Evolutionary conservation across 1,140 invertebrate genomes (phyloP), one percentile per base, ranked within the genome.

Genomic region (Zaprionus inermis): DNA sequence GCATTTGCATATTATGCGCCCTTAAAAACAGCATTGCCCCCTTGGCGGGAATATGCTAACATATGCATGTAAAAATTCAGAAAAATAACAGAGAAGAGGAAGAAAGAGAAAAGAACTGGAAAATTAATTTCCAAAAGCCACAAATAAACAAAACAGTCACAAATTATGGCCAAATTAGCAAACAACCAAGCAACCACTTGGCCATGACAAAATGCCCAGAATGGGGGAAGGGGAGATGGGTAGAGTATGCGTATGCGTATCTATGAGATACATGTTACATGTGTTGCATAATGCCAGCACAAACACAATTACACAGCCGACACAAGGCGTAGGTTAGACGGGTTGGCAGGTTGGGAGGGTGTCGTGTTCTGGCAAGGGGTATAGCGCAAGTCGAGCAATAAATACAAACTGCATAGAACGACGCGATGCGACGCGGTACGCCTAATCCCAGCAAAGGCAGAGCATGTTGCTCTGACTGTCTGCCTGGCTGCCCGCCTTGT

Each of bases 81-180:
- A 28, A 5, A 28, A 5, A 28, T 3, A 24, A 4, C 1, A 4
- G 4, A 4, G 4, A 4, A 24, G 22, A 24, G 1, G 22, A 72
- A 77, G 68, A 38, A 14, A 30, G 12, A 30, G 44, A 44, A 41
- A 73, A 67, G 20, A 74, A 75, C 81, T 85, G 57, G 75, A 72
- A 81, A 89, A 89, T 89, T 89, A 89, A 88, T 88, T 90, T 74
- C 61, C 58, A 79, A 59, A 59, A 69, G 60, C 67, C 73, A 61
- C 76, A 90, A 89, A 89, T 81, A 90, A 89, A 89, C 81, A 89
- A 86, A 89, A 89, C 81, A 81, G 78, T 84, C 82, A 91, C 90
- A 91, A 90, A 90, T 91, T 91, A 91, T 91, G 82, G 76, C 82
- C 90, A 91, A 91, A 91, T 91, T 91, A 91, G 90, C 90, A 89